phyloP scores from a whole-genome alignment of 2,113 vertebrate genomes.

The Trogon melanurus region DNA sequence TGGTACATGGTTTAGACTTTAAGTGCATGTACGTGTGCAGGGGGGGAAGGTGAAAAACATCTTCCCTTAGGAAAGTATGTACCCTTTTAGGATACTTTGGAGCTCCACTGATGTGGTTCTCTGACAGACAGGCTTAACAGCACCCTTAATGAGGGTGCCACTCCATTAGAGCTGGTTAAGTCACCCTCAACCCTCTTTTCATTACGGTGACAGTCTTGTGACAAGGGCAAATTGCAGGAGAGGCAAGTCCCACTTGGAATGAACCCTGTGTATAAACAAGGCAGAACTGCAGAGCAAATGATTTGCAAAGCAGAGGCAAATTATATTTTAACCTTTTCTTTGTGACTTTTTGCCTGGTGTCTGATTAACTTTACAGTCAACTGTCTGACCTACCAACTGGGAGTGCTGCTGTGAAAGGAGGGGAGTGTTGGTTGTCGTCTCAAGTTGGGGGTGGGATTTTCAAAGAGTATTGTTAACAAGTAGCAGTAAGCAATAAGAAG shows the following conservation, averaged over 20 bases:
- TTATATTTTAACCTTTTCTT: conserved; percentile 56
- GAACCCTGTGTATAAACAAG: conserved; percentile 53
- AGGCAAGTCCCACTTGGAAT: conserved; percentile 49
- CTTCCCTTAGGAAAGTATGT: background rate
- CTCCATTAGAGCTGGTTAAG: conserved; percentile 59
- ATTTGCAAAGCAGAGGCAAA: conserved; percentile 60
- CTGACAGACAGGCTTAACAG: conserved; percentile 34
- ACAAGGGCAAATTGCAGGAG: conserved; percentile 60
- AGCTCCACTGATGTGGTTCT: background rate
- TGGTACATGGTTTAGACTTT: background rate
- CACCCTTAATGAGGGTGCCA: conserved; percentile 42
- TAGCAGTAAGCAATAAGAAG: background rate
- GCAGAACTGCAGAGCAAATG: conserved; percentile 41
- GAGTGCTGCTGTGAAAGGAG: background rate
- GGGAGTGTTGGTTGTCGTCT: background rate
- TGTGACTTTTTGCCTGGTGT: conserved; percentile 25
- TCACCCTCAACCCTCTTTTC: conserved; percentile 63
- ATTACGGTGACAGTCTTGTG: conserved; percentile 37
- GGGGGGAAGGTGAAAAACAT: background rate
- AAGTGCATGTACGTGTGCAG: background rate
- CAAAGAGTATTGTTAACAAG: background rate
- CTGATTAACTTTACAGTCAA: conserved; percentile 57
- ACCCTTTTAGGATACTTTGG: background rate
- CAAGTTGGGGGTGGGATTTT: conserved; percentile 2
- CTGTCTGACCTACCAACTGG: conserved; percentile 19